Conservation (phyloP, 2,113 vertebrate genomes). For the Oxyura jamaicensis region DNA sequence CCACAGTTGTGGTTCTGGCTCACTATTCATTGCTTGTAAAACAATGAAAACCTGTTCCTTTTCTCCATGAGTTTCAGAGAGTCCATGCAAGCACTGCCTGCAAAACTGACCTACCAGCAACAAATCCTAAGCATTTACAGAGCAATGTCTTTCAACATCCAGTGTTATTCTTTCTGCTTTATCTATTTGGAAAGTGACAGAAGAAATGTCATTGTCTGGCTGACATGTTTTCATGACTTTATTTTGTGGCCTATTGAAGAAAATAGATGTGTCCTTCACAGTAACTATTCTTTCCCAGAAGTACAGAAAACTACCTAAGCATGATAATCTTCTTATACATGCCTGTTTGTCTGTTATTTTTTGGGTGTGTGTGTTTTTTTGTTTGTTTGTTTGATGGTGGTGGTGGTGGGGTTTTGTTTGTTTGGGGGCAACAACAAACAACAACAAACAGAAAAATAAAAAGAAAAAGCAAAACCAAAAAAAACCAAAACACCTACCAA, state of each 20-base stretch:
- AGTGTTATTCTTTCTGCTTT: background rate
- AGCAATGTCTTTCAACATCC: background rate
- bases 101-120: background rate
- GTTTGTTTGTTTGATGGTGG: too few species aligned
- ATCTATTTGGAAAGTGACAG: background rate
- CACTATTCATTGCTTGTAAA: background rate
- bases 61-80: background rate
- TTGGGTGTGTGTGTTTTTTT: too few species aligned
- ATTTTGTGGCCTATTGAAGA: background rate
- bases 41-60: background rate
- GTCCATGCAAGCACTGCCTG: background rate
- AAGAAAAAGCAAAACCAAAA: rapidly evolving
- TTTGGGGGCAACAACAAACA: background rate
- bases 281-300: background rate
- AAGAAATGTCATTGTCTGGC: background rate
- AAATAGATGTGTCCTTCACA: background rate
- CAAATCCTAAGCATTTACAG: background rate
- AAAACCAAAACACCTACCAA: background rate
- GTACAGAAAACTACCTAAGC: background rate
- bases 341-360: background rate
- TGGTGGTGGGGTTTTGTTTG: too few species aligned
- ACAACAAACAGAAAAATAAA: background rate
- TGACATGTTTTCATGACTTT: background rate
- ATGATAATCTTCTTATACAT: background rate
- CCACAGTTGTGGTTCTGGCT: background rate